Evolutionary conservation across 2,113 vertebrate genomes (phyloP), one percentile per base, ranked within the genome.

Genomic region (Cololabis saira): DNA sequence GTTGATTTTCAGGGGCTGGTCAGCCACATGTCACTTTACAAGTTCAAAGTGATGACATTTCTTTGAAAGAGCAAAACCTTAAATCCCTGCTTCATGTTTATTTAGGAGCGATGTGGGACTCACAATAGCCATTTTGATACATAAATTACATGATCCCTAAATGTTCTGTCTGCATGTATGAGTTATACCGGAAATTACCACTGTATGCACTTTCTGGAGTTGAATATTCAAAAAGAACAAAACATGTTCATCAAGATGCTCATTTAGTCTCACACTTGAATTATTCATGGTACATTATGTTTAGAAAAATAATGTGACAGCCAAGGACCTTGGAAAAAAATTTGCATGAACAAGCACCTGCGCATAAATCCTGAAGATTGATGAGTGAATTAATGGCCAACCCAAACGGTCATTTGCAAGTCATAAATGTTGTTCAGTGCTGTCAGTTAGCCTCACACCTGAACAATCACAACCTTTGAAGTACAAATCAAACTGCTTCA

Each of bases 261-360:
- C 67, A 83, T 87, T 78, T 80, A 59, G 22, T 58, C 67, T 52
- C 60, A 61, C 51, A 43, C 55, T 47, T 89, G 78, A 90, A 90
- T 92, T 81, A 92, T 91, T 91, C 80, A 91, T 91, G 22, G 4
- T 5, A 43, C 54, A 70, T 60, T 37, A 67, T 75, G 66, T 86
- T 86, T 75, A 76, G 71, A 87, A n/a, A 85, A 79, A 83, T 75
- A 84, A 85, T 80, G 57, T 78, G 78, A 83, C 71, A 69, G 75
- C 80, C 70, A 76, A 85, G 76, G 86, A 84, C 84, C 71, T 56
- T 52, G 1, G 47, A 60, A 77, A 67, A 48, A 76, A 71, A 82
- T 88, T 69, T 89, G 83, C 83, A 91, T 92, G 81, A 86, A 87
- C 79, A 89, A 82, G 90, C 90, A 93, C 85, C 90, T 88, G 91